Base-by-base conservation (phyloP, 2,113 vertebrate genomes). In the Misgurnus anguillicaudatus region DNA sequence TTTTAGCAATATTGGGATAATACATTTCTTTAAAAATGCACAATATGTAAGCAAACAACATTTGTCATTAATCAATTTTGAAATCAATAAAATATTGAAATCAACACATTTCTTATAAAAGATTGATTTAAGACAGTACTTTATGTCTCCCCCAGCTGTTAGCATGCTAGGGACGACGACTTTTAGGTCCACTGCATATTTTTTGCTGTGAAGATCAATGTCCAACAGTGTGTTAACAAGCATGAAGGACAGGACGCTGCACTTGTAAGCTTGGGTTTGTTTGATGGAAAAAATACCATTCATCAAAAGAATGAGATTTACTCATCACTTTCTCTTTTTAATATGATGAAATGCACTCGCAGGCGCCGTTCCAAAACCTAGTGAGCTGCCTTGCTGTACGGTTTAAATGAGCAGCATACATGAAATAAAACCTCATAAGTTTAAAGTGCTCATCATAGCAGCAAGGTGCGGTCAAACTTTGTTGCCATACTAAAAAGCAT, bases 181-280 rank as follows among this genome's bases (percentile, higher is more conserved):
- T 45, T 42, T 62, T 73, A 3, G n/a, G 65, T 10, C 38, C 41
- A 53, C 36, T 31, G 19, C 62, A 53, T 70, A 39, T 53, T 63
- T 21, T 24, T 42, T 10, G 6, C 31, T 62, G 42, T 48, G 17
- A 16, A 48, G 31, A 78, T 61, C 39, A 78, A 78, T 66, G 63
- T 70, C 68, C 51, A 31, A 70, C 68, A 70, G 51, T 55, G 48
- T 70, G 69, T 72, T 51, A 42, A 41, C 53, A 72, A 38, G 36
- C 6, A n/a, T 14, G 7, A 58, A 72, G 41, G 57, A 72, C 48
- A 16, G 4, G 48, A 11, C 5, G 31, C 31, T 5, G 3, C 24
- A 41, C 51, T 57, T 38, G 21, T 65, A 10, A 6, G n/a, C 21
- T 69, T 67, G 16, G n/a, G 17, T 4, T 47, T 24, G 19, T 55